Evolutionary conservation across 2,888 invertebrate species (phyloP).

Genomic region (Philereme vetulata): DNA sequence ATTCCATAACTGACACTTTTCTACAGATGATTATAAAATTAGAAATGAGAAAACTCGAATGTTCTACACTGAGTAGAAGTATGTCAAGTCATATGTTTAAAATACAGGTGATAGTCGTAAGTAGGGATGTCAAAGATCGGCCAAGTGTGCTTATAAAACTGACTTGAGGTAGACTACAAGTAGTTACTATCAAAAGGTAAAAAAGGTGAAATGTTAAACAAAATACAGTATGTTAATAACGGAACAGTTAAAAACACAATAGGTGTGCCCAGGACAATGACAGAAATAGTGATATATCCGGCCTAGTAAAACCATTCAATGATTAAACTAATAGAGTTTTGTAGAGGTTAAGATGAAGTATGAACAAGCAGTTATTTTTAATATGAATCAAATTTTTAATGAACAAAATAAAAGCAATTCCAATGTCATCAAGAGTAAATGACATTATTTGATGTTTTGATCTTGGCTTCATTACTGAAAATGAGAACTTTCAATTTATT

Average conservation of each 20-base stretch:
- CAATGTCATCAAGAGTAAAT: no score
- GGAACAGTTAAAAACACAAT: conserved; percentile 44
- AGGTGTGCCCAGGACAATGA: conserved; percentile 44
- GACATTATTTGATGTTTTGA: no score
- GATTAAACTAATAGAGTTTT: conserved; percentile 14
- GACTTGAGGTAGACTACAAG: neutral
- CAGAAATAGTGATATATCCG: conserved; percentile 38
- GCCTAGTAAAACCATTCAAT: conserved; percentile 25
- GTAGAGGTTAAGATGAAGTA: conserved; percentile 15
- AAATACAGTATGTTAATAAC: conserved; percentile 39
- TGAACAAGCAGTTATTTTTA: conserved; percentile 12
- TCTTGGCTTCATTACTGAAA: no score
- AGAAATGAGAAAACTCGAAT: no score
- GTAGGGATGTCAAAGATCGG: neutral
- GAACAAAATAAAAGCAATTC: no score
- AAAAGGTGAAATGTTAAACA: conserved; percentile 30
- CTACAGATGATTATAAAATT: no score
- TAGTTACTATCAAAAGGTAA: conserved; percentile 7
- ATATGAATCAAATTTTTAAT: neutral
- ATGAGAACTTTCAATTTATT: no score
- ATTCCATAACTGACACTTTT: no score
- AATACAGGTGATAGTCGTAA: no score
- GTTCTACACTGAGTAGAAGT: no score
- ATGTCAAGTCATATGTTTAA: no score
- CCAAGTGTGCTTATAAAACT: neutral